Evolutionary conservation across 2,797 vertebrate genomes (phyloP).

Genomic region (Labeo calbasu): DNA sequence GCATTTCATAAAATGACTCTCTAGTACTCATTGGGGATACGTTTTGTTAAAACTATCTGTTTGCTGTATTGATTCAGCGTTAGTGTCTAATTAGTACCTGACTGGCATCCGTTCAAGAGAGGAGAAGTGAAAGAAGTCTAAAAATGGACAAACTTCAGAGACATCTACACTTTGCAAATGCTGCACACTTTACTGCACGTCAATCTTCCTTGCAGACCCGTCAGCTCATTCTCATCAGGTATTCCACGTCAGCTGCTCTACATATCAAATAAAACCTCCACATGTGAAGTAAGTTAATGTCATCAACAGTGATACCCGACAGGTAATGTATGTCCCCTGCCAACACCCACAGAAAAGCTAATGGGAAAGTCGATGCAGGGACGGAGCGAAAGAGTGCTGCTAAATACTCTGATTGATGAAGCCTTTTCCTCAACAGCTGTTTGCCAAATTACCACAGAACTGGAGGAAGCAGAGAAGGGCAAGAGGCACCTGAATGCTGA

Average conservation of each 20-base stretch:
- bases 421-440: constrained; percentile 73
- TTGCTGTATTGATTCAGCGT: constrained; percentile 2
- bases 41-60: no score
- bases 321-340: not conserved
- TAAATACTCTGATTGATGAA: constrained; percentile 69
- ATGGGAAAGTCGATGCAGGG: constrained; percentile 32
- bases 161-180: not conserved
- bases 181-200: not conserved
- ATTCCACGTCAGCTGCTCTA: constrained; percentile 16
- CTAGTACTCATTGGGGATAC: not conserved
- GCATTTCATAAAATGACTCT: not conserved
- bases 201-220: not conserved
- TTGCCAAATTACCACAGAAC: constrained; percentile 67
- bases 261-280: constrained; percentile 14
- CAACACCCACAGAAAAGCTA: not conserved
- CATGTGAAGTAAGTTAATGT: not conserved
- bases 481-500: not conserved
- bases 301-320: not conserved
- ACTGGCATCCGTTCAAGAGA: not conserved
- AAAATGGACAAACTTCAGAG: not conserved
- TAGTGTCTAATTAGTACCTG: not conserved
- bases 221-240: constrained; percentile 30
- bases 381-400: constrained; percentile 3
- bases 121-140: not conserved
- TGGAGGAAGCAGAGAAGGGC: constrained; percentile 39